These are phyloP conservation scores for Platanista minor DNA, from an alignment of 2,113 vertebrate genomes.

Conservation along the genomic window DNA sequence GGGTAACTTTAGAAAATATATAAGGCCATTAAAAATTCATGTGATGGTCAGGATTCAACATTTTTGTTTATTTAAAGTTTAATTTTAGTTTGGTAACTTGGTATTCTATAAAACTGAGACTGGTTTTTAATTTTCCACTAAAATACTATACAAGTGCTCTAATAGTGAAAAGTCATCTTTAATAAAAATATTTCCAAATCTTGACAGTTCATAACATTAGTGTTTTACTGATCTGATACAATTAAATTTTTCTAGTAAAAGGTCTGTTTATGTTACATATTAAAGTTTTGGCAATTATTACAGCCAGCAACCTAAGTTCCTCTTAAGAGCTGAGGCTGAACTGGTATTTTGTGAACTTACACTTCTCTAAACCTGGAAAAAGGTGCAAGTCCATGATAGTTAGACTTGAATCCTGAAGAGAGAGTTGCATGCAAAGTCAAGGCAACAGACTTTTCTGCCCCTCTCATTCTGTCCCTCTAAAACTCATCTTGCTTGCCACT, in stretches of 20 bases:
- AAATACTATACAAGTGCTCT: neutral
- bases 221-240: neutral
- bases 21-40: neutral
- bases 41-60: neutral
- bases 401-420: neutral
- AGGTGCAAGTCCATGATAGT: neutral
- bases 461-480: neutral
- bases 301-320: neutral
- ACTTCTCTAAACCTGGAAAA: neutral
- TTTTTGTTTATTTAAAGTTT: slow-evolving; percentile 10
- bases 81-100: slow-evolving; percentile 25
- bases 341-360: neutral
- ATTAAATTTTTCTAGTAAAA: neutral
- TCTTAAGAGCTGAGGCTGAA: neutral
- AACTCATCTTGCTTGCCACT: neutral
- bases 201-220: neutral
- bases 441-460: neutral
- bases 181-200: neutral
- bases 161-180: neutral
- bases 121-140: slow-evolving; percentile 10
- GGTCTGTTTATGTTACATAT: neutral
- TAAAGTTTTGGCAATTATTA: neutral
- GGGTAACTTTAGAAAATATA: neutral
- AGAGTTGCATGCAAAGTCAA: neutral
- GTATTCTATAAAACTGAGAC: neutral